These are phyloP conservation scores for Pantelozetes paolii DNA, from an alignment of 2,888 invertebrate species.

Conservation along the genomic window DNA sequence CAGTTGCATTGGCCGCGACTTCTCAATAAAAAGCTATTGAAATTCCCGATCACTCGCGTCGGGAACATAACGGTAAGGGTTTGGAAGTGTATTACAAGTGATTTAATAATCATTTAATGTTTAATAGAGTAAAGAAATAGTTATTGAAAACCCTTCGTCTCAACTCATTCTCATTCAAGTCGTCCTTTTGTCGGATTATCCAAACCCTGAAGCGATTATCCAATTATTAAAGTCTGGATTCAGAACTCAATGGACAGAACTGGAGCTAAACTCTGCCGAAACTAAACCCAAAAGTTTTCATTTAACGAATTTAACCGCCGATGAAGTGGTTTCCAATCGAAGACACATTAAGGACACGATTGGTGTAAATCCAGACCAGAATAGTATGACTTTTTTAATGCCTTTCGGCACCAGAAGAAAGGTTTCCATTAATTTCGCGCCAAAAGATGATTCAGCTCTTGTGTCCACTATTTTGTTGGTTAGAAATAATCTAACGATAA, in stretches of 20 bases:
- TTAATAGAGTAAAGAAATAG: conserved; percentile 59
- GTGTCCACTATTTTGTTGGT: conserved; percentile 40
- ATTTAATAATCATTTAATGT: background rate
- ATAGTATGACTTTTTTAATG: conserved; percentile 60
- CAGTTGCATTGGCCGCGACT: conserved; percentile 65
- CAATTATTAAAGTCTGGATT: conserved; percentile 44
- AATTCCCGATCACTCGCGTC: conserved; percentile 69
- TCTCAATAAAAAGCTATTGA: conserved; percentile 55
- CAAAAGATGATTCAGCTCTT: conserved; percentile 53
- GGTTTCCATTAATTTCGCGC: conserved; percentile 55
- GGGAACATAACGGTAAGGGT: conserved; percentile 63
- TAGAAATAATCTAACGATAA: conserved; percentile 84
- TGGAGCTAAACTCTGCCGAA: conserved; percentile 37
- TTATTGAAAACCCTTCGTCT: conserved; percentile 68
- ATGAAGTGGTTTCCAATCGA: conserved; percentile 49
- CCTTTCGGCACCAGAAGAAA: conserved; percentile 59
- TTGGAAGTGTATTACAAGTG: conserved; percentile 43
- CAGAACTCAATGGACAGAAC: conserved; percentile 39
- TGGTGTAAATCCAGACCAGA: conserved; percentile 55
- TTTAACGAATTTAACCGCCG: conserved; percentile 13
- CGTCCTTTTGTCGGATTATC: conserved; percentile 67
- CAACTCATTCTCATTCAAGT: conserved; percentile 67
- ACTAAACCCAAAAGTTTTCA: conserved; percentile 33
- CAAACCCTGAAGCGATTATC: conserved; percentile 59
- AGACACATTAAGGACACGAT: conserved; percentile 54